Conservation (phyloP, 2,113 vertebrate species). For the Sebastes schlegelii region DNA sequence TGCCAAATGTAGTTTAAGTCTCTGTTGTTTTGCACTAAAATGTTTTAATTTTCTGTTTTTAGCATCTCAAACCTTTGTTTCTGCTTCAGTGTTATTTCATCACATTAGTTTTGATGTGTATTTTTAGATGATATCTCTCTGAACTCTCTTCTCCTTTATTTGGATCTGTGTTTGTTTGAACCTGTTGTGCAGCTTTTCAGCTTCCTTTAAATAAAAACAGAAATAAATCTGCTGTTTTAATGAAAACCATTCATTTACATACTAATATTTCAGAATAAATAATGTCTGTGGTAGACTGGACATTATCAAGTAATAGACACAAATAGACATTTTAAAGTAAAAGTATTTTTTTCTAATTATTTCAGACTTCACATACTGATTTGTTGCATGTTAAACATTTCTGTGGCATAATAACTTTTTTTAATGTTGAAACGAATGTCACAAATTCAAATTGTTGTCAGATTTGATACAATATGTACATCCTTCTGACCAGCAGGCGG, state of each 20-base stretch:
- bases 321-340: neutral
- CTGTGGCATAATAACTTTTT: neutral
- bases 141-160: neutral
- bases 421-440: too few relatives aligned
- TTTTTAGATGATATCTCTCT: neutral
- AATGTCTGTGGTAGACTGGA: neutral
- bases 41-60: too few relatives aligned
- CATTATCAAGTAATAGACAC: too few relatives aligned
- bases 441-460: too few relatives aligned
- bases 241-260: neutral
- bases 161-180: neutral
- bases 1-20: neutral
- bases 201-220: neutral
- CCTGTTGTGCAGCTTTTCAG: conserved; percentile 1
- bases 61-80: too few relatives aligned
- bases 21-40: neutral
- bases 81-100: too few relatives aligned
- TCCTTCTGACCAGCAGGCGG: neutral
- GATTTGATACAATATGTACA: too few relatives aligned
- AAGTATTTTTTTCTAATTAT: neutral
- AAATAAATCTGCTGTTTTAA: neutral
- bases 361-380: neutral
- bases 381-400: neutral
- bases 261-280: neutral
- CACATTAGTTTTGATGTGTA: too few relatives aligned